These are phyloP conservation scores for Mormyrus proboscirostris DNA, from an alignment of 2,797 vertebrate genomes.

Conservation along the genomic window DNA sequence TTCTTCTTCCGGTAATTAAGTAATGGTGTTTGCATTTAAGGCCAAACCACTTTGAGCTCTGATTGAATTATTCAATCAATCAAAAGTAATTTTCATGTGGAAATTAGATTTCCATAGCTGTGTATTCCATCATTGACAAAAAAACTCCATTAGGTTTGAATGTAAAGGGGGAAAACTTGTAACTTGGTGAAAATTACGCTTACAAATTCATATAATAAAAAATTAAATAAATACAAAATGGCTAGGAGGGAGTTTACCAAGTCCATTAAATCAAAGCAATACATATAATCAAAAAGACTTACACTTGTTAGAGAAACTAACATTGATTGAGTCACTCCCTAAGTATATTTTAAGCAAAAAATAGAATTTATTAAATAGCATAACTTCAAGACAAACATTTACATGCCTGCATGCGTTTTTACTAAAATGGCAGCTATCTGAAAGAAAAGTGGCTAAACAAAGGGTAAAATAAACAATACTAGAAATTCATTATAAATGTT, in stretches of 20 bases:
- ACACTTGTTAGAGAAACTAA: conserved; percentile 62
- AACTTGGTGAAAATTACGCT: background rate
- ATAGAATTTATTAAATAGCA: conserved; percentile 99
- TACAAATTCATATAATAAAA: conserved; percentile 39
- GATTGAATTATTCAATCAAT: conserved; percentile 8
- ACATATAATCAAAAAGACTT: conserved; percentile 9
- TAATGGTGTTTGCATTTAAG: conserved; percentile 50
- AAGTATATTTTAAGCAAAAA: conserved; percentile 81
- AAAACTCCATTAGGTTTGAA: conserved; percentile 54
- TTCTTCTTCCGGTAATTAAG: conserved; percentile 44
- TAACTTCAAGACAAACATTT: conserved; percentile 99
- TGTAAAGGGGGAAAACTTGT: background rate
- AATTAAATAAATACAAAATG: conserved; percentile 49
- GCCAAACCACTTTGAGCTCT: conserved; percentile 17
- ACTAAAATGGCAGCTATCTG: conserved; percentile 97
- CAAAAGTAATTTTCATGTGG: conserved; percentile 11
- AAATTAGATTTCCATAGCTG: background rate
- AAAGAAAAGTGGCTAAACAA: conserved; percentile 96
- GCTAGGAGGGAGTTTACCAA: conserved; percentile 30
- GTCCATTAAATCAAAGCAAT: background rate
- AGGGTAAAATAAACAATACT: conserved; percentile 52
- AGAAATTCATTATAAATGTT: conserved; percentile 80
- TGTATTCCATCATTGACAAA: conserved; percentile 35
- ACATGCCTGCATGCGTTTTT: conserved; percentile 99
- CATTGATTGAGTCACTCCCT: conserved; percentile 55